Evolutionary conservation across 2,888 invertebrate genomes (phyloP), one percentile per base, ranked within the genome.

Genomic region (Idaea biselata): DNA sequence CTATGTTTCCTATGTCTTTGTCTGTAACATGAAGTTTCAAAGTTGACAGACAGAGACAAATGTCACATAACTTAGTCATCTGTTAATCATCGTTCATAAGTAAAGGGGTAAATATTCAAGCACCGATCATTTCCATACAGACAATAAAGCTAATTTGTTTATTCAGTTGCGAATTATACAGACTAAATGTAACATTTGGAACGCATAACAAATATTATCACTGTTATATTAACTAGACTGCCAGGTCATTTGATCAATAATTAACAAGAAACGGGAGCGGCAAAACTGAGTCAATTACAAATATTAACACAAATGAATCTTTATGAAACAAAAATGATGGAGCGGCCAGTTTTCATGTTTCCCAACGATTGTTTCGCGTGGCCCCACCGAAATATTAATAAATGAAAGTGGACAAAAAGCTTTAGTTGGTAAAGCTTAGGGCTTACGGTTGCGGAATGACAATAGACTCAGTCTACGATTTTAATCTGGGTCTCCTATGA

Each of bases 401-500:
- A 63, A 69, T 67, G 64, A 58, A 57, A 60, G 60, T 66, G 31
- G 57, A 54, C 63, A 73, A 61, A 68, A 66, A 59, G 63, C 65
- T 44, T 44, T 44, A 44, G 44, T 44, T 8, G 44, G 44, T 8
- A 44, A 44, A 44, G 44, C 44, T 44, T 44, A 44, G 44, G 70
- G 73, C 63, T 71, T 71, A 62, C 64, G 63, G 69, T 68, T 66
- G 63, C 66, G 68, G 60, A 70, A 44, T 69, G 66, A 77, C 73
- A 76, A 79, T 74, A 63, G 69, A 68, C 69, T 76, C 72, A 75
- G 63, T 55, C 59, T 64, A 55, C 68, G 71, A 72, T 71, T 68
- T 62, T 66, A 67, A 68, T 72, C 67, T 63, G 62, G 65, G 73
- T 60, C 71, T 70, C 70, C 68, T 63, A 67, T 71, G 72, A 74